phyloP scores from a whole-genome alignment of 2,888 invertebrate genomes.

The Melanostoma scalare region DNA sequence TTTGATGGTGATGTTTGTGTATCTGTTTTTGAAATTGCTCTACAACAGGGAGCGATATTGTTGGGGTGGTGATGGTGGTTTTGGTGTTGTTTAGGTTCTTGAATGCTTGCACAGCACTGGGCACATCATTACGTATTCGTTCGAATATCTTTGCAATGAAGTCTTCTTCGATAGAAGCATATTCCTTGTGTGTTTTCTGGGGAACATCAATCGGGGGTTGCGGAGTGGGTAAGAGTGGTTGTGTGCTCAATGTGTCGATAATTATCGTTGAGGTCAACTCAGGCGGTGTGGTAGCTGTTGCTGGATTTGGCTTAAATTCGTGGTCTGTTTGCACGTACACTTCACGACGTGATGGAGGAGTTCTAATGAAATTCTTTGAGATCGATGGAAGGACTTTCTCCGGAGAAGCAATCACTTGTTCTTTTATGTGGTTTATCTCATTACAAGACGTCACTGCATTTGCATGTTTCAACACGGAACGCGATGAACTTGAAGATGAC shows the following conservation, averaged over 20 bases:
- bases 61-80: background rate
- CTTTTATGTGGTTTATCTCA: conserved; percentile 3
- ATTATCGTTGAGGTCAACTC: background rate
- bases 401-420: background rate
- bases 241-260: background rate
- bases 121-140: conserved; percentile 37
- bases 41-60: background rate
- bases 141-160: conserved; percentile 46
- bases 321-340: conserved; percentile 50
- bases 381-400: background rate
- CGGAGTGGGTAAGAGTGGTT: too few relatives aligned
- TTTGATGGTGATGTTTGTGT: conserved; percentile 11
- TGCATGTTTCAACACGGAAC: background rate
- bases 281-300: background rate
- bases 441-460: background rate
- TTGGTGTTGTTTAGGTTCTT: background rate
- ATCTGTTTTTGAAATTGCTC: conserved; percentile 1
- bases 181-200: background rate
- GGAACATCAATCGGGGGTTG: background rate
- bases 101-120: conserved; percentile 18
- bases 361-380: background rate
- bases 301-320: background rate
- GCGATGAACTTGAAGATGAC: background rate
- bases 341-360: conserved; percentile 13
- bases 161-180: conserved; percentile 26